Percentiles rank a stretch among this genome's conserved stretches.
Evolutionary conservation across 2,113 vertebrate genomes (phyloP).

Genomic region (Cyanoliseus patagonus): DNA sequence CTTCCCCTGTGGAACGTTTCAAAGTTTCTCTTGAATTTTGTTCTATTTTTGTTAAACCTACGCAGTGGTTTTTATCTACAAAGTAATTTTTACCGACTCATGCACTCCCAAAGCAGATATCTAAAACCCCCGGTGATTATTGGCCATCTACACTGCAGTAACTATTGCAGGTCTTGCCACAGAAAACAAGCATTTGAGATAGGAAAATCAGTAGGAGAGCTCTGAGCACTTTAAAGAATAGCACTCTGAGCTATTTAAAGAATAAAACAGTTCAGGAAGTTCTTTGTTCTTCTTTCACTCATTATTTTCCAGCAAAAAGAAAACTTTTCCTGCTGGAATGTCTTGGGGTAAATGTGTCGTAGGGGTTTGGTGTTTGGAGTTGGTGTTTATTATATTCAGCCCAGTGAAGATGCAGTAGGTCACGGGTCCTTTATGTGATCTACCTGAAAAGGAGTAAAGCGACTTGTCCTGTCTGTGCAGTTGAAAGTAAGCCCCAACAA

Average conservation of each 20-base stretch:
- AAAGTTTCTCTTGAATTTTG: constrained; percentile 8
- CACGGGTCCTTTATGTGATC: background rate
- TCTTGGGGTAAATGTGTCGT: background rate
- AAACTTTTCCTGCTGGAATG: background rate
- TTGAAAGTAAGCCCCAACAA: background rate
- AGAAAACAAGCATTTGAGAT: background rate
- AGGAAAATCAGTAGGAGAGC: background rate
- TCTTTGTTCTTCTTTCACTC: background rate
- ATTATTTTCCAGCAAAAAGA: background rate
- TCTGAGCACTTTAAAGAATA: background rate
- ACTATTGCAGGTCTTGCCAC: background rate
- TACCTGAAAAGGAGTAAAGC: background rate
- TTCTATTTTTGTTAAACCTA: constrained; percentile 25
- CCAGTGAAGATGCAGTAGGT: background rate
- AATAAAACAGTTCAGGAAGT: background rate
- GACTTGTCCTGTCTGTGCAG: background rate
- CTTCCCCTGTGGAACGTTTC: background rate
- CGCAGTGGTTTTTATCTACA: background rate
- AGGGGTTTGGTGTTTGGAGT: background rate
- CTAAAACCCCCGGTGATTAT: background rate
- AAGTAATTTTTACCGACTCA: background rate
- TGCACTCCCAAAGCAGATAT: background rate
- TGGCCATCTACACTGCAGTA: background rate
- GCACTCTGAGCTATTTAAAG: background rate
- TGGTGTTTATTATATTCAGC: background rate